These are phyloP conservation scores for Lochmaea crataegi DNA, from an alignment of 2,888 invertebrate species.

Conservation along the genomic window DNA sequence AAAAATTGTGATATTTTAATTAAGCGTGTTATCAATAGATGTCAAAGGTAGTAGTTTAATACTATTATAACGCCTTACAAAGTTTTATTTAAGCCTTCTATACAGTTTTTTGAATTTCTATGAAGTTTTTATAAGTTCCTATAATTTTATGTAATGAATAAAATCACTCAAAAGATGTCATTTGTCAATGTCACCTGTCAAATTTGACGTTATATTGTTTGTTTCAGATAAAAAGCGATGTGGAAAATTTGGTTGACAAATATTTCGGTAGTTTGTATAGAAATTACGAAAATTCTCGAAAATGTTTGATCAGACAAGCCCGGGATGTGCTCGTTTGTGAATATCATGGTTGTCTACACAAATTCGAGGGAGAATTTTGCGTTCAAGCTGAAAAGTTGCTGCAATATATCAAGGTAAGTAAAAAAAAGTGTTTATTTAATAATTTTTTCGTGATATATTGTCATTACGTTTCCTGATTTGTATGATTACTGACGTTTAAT, in stretches of 20 bases:
- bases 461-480: background rate
- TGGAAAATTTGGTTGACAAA: slow-evolving; percentile 69
- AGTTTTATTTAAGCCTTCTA: no score
- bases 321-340: slow-evolving; percentile 75
- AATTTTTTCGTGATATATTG: background rate
- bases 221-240: slow-evolving; percentile 63
- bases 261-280: slow-evolving; percentile 74
- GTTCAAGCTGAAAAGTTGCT: slow-evolving; percentile 71
- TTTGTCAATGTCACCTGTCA: no score
- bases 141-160: no score
- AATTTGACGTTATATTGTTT: slow-evolving; percentile 39
- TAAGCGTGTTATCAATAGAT: no score
- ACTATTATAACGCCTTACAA: no score
- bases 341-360: slow-evolving; percentile 73
- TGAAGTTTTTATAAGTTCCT: no score
- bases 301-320: slow-evolving; percentile 75
- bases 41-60: no score
- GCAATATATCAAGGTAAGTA: slow-evolving; percentile 67
- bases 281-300: slow-evolving; percentile 70
- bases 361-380: slow-evolving; percentile 74
- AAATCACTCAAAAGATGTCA: no score
- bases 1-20: no score
- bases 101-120: no score
- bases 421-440: no score
- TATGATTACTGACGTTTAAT: background rate